A percentile compares a stretch with the other conserved stretches of the same genome.
phyloP scores from a whole-genome alignment of 2,888 invertebrate genomes.

The Andrena camellia region DNA sequence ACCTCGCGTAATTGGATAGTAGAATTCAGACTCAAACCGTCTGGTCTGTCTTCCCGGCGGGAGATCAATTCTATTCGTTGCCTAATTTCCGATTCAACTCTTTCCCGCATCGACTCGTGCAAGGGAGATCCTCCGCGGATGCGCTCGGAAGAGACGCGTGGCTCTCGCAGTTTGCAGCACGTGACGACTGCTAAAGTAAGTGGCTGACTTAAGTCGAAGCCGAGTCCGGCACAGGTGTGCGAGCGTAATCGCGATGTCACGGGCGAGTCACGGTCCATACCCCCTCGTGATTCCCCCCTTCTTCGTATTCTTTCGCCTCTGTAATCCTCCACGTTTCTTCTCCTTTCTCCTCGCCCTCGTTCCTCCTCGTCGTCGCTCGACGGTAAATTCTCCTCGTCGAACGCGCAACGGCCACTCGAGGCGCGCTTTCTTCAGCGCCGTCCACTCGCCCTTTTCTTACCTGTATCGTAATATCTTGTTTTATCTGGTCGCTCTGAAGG shows the following conservation, averaged over 20 bases:
- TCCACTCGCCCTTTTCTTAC: conserved; percentile 57
- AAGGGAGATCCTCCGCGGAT: conserved; percentile 1
- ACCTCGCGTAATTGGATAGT: too few species aligned
- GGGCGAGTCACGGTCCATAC: conserved; percentile 80
- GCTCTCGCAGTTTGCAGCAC: conserved; percentile 74
- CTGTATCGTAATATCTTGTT: conserved; percentile 71
- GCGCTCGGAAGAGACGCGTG: conserved; percentile 53
- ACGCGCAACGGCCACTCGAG: conserved; percentile 30
- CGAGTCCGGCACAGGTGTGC: conserved; percentile 81
- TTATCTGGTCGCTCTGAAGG: conserved; percentile 66
- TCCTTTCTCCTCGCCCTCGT: conserved; percentile 52
- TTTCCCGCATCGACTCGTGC: background rate
- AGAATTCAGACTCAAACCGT: too few species aligned
- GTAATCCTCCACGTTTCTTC: conserved; percentile 45
- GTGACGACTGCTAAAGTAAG: conserved; percentile 83
- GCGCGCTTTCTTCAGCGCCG: conserved; percentile 59
- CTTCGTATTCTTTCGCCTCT: conserved; percentile 44
- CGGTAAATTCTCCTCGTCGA: conserved; percentile 22
- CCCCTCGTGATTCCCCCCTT: conserved; percentile 39
- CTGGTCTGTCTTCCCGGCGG: too few species aligned
- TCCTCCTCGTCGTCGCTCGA: conserved; percentile 36
- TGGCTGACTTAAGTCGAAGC: conserved; percentile 77
- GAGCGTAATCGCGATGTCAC: conserved; percentile 84
- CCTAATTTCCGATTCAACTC: background rate
- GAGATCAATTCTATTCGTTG: too few species aligned